Conservation (phyloP, 2,113 vertebrate genomes). For the Symphodus melops region DNA sequence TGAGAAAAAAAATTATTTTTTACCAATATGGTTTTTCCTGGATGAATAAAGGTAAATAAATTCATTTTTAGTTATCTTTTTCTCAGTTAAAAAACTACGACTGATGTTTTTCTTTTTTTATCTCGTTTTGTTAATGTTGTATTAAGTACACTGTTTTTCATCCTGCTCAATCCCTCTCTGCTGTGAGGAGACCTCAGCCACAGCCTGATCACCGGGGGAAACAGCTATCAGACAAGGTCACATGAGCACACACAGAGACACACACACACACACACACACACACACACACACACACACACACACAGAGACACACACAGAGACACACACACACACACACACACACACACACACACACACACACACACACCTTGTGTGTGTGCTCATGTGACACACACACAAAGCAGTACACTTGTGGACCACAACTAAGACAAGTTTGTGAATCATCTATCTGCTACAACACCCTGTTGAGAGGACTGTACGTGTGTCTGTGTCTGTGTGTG, state of each 20-base stretch:
- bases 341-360: conserved; percentile 13
- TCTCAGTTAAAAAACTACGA: no score
- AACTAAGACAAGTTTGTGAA: conserved; percentile 48
- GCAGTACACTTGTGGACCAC: conserved; percentile 15
- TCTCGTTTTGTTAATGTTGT: background rate
- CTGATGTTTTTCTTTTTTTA: no score
- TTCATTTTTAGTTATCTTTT: background rate
- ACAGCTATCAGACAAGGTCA: conserved; percentile 66
- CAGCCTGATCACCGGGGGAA: conserved; percentile 53
- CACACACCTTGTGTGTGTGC: no score
- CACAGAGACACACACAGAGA: background rate
- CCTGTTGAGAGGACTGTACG: conserved; percentile 36
- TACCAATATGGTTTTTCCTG: no score
- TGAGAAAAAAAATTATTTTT: no score
- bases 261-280: conserved; percentile 7
- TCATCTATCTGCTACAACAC: conserved; percentile 52
- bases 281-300: conserved; percentile 29
- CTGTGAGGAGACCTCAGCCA: conserved; percentile 57
- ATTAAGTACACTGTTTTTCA: conserved; percentile 33
- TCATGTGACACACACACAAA: conserved; percentile 43
- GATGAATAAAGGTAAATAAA: no score
- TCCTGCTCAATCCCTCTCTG: conserved; percentile 22
- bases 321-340: background rate
- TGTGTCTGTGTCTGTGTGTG: conserved; percentile 5
- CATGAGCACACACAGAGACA: background rate